Evolutionary conservation across 2,797 vertebrate species (phyloP).

Genomic region (Etheostoma nigrum): DNA sequence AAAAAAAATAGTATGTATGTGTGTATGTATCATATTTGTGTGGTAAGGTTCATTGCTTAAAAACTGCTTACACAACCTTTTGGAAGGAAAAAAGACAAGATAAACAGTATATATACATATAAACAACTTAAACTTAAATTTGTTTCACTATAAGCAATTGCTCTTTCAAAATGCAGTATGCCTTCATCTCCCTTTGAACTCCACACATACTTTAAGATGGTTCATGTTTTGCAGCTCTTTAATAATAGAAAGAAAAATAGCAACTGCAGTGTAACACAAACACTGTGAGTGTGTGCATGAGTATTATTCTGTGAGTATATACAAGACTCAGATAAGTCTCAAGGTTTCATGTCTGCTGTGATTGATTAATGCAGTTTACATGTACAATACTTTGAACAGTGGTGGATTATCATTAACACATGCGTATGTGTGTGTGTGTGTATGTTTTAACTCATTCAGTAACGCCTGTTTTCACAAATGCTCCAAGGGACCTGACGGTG

Average conservation of each 20-base stretch:
- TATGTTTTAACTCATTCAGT: slow-evolving; percentile 89
- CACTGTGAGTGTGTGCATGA: background rate
- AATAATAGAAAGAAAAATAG: slow-evolving; percentile 19
- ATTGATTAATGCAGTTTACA: slow-evolving; percentile 43
- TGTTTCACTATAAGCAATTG: background rate
- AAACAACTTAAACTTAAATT: background rate
- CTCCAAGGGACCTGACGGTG: slow-evolving; percentile 94
- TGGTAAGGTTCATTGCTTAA: background rate
- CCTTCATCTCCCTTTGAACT: slow-evolving; percentile 1
- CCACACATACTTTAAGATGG: slow-evolving; percentile 9
- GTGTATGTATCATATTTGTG: background rate
- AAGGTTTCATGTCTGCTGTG: slow-evolving; percentile 29
- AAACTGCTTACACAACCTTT: background rate
- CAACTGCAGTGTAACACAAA: slow-evolving; percentile 32
- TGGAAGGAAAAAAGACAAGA: background rate
- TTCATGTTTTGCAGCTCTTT: slow-evolving; percentile 13
- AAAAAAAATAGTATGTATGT: background rate
- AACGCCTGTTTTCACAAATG: slow-evolving; percentile 95
- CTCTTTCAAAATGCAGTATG: slow-evolving; percentile 5
- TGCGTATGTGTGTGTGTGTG: slow-evolving; percentile 72
- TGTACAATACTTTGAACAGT: slow-evolving; percentile 35
- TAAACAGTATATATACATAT: background rate
- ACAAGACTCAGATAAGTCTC: background rate
- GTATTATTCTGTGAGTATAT: slow-evolving; percentile 5
- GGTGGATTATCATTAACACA: slow-evolving; percentile 80